Conservation (phyloP, 2,888 invertebrate species). For the Cyclophora albipunctata region DNA sequence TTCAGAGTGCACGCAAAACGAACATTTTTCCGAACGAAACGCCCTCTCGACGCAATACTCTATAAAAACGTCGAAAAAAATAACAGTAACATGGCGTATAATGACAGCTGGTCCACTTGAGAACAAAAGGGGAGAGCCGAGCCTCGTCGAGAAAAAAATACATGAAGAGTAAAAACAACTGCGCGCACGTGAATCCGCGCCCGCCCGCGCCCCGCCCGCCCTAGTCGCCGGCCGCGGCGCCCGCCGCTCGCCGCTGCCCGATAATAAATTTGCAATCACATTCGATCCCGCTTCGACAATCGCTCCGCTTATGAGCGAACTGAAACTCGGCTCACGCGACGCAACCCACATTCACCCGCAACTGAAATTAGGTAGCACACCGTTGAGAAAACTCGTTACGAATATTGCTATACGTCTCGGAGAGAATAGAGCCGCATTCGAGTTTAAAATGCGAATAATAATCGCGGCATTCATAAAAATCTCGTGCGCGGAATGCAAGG, state of each 20-base stretch:
- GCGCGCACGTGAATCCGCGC: conserved; percentile 49
- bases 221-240: conserved; percentile 13
- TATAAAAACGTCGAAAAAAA: conserved; percentile 74
- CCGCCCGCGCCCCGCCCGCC: conserved; percentile 37
- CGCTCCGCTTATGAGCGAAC: conserved; percentile 26
- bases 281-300: conserved; percentile 55
- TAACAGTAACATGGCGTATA: conserved; percentile 76
- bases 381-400: conserved; percentile 72
- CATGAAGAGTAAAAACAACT: conserved; percentile 70
- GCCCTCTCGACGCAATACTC: conserved; percentile 71
- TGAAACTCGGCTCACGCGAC: conserved; percentile 31
- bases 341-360: conserved; percentile 45
- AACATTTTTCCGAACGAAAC: conserved; percentile 73
- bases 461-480: conserved; percentile 72
- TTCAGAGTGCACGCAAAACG: conserved; percentile 71
- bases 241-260: conserved; percentile 44
- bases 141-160: conserved; percentile 73
- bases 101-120: conserved; percentile 78
- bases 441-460: conserved; percentile 75
- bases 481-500: conserved; percentile 70
- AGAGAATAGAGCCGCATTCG: conserved; percentile 68
- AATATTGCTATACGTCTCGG: conserved; percentile 72
- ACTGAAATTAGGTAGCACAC: conserved; percentile 64
- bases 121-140: conserved; percentile 74
- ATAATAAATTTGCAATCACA: conserved; percentile 73